phyloP scores from a whole-genome alignment of 92 coral and sea anemone genomes.

The Parazoanthus atlanticus region DNA sequence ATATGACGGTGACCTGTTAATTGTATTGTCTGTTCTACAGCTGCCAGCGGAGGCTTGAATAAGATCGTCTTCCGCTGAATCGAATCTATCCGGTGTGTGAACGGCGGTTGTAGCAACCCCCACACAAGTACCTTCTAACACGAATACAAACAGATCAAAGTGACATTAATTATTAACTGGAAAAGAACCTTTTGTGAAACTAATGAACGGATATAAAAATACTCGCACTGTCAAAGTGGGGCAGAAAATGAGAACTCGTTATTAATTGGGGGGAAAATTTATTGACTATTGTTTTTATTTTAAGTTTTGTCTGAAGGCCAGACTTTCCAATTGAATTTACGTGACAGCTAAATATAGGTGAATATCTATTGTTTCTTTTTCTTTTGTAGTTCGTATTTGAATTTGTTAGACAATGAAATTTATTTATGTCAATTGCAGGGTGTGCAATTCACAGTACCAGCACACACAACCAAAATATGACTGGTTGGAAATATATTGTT shows the following conservation, averaged over 20 bases:
- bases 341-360: not conserved
- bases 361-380: not conserved
- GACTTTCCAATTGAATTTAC: not conserved
- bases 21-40: not conserved
- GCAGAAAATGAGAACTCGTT: conserved; percentile 1
- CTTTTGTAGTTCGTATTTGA: not conserved
- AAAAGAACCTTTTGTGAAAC: conserved; percentile 49
- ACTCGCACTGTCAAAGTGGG: not conserved
- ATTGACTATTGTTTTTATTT: not conserved
- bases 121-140: conserved; percentile 34
- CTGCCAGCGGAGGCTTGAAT: not conserved
- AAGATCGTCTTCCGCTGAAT: not conserved
- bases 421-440: conserved; percentile 5
- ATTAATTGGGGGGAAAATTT: not conserved
- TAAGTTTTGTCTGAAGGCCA: not conserved
- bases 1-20: not conserved
- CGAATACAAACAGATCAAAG: conserved; percentile 45
- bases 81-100: not conserved
- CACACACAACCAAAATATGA: conserved; percentile 3
- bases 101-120: not conserved
- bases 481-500: not conserved
- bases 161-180: conserved; percentile 52
- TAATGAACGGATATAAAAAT: not conserved
- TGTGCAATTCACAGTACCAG: conserved; percentile 38
- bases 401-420: not conserved